Evolutionary conservation across 2,888 invertebrate genomes (phyloP).

Genomic region (Nycteola revayana): DNA sequence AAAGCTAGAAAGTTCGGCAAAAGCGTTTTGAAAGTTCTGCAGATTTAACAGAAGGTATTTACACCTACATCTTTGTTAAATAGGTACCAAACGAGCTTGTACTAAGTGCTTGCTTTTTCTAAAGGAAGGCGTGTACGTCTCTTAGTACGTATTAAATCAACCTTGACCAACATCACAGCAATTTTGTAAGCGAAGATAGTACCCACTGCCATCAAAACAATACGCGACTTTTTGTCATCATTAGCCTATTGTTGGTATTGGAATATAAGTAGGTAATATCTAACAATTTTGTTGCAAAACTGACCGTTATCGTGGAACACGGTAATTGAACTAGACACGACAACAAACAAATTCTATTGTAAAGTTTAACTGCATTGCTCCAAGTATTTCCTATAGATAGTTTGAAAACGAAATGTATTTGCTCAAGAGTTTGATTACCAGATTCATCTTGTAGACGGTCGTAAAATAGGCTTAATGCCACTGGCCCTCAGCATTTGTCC

Average conservation of each 20-base stretch:
- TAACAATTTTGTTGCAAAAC: constrained; percentile 19
- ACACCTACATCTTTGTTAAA: too few relatives aligned
- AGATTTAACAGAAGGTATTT: too few relatives aligned
- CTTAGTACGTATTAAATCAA: neutral
- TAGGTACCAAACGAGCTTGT: too few relatives aligned
- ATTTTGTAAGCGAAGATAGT: constrained; percentile 30
- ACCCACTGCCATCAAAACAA: constrained; percentile 46
- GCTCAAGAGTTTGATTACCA: too few relatives aligned
- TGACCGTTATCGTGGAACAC: constrained; percentile 27
- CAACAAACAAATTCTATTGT: constrained; percentile 15
- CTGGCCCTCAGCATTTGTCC: too few relatives aligned
- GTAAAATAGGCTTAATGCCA: too few relatives aligned
- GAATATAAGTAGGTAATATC: too few relatives aligned
- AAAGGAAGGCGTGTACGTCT: too few relatives aligned
- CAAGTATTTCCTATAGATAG: constrained; percentile 20
- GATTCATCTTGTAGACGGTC: too few relatives aligned
- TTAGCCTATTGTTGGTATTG: constrained; percentile 39
- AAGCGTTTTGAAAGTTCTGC: too few relatives aligned
- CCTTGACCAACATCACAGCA: constrained; percentile 47
- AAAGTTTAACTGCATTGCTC: constrained; percentile 8
- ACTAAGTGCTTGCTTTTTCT: too few relatives aligned
- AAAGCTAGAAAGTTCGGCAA: too few relatives aligned
- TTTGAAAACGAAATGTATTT: neutral
- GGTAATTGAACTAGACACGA: constrained; percentile 11
- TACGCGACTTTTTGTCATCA: constrained; percentile 38